phyloP scores from a whole-genome alignment of 2,888 invertebrate species.

The Siphlonurus alternatus region DNA sequence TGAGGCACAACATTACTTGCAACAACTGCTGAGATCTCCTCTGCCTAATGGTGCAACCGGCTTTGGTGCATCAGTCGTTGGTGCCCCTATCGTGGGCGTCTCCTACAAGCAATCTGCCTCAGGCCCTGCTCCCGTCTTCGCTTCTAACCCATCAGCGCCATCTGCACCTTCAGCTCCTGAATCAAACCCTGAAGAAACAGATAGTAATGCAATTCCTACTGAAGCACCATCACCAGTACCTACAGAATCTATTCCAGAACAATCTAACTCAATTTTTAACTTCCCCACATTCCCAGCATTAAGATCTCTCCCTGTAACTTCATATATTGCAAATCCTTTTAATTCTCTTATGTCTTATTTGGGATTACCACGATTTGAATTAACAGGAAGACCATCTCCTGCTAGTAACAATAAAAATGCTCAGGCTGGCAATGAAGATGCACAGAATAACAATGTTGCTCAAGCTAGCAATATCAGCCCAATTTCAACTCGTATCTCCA shows the following conservation, averaged over 20 bases:
- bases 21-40: no score
- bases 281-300: not conserved
- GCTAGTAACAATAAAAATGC: not conserved
- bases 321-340: not conserved
- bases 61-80: not conserved
- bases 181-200: not conserved
- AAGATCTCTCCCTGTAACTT: not conserved
- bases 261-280: not conserved
- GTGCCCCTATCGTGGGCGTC: no score
- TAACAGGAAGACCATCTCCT: not conserved
- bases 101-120: no score
- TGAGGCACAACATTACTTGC: conserved; percentile 14
- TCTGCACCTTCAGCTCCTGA: not conserved
- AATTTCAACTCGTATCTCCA: not conserved
- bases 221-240: not conserved
- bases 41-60: not conserved
- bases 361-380: not conserved
- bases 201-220: no score
- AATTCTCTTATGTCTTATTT: not conserved
- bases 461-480: not conserved
- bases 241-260: no score
- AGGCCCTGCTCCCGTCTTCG: not conserved
- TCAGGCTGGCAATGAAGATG: not conserved
- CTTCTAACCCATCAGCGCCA: not conserved
- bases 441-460: not conserved